Evolutionary conservation across 2,888 invertebrate genomes (phyloP).

Genomic region (Ornithoptera priamus): DNA sequence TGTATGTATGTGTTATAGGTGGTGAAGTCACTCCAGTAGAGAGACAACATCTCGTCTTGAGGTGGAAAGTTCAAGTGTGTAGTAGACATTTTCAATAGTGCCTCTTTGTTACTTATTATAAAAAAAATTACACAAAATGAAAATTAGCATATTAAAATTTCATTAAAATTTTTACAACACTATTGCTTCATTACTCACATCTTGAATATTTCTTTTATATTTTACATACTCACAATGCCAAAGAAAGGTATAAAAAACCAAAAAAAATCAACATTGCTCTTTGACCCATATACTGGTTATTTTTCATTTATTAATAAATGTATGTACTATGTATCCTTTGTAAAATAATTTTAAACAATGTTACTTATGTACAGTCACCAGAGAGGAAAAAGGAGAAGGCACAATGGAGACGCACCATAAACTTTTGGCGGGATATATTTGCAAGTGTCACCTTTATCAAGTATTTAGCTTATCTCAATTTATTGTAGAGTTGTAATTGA

Average conservation of each 20-base stretch:
- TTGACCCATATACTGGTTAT: background rate
- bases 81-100: no score
- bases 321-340: no score
- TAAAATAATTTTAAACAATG: conserved; percentile 27
- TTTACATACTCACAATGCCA: conserved; percentile 50
- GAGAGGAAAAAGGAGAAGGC: conserved; percentile 75
- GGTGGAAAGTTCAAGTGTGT: no score
- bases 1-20: no score
- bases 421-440: conserved; percentile 79
- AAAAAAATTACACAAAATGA: no score
- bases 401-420: conserved; percentile 79
- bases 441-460: conserved; percentile 75
- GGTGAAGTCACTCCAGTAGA: no score
- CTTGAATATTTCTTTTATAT: background rate
- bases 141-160: no score
- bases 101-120: no score
- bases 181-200: background rate
- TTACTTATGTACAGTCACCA: conserved; percentile 68
- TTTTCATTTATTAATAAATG: no score
- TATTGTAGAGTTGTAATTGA: conserved; percentile 35
- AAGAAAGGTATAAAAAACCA: conserved; percentile 44
- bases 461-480: conserved; percentile 39
- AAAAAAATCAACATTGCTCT: background rate
- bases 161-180: no score
- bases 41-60: no score